Evolutionary conservation across 1,140 invertebrate species (phyloP).

Genomic region (Drosophila lowei): DNA sequence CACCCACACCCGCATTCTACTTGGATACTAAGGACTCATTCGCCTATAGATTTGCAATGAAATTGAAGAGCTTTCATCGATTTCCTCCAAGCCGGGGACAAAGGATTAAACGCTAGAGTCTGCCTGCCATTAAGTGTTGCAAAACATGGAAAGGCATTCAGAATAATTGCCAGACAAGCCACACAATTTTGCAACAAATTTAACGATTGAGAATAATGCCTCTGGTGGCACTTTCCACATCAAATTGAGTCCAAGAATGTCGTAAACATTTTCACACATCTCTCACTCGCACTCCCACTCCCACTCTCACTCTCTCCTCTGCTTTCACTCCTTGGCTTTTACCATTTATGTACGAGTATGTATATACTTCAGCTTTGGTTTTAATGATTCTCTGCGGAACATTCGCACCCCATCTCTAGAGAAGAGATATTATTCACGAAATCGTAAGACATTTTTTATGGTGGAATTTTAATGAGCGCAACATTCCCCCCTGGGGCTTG

Average conservation of each 20-base stretch:
- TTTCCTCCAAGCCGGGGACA: too few species aligned
- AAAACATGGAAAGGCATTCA: background rate
- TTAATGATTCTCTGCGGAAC: too few species aligned
- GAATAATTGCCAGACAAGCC: conserved; percentile 14
- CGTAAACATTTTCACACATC: conserved; percentile 45
- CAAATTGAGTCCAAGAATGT: conserved; percentile 24
- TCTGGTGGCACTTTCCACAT: background rate
- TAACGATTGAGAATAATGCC: conserved; percentile 17
- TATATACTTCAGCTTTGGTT: too few species aligned
- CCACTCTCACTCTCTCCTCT: conserved; percentile 2
- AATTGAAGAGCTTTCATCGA: too few species aligned
- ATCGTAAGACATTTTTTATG: conserved; percentile 17
- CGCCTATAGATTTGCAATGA: too few species aligned
- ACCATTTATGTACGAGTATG: too few species aligned
- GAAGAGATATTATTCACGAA: too few species aligned
- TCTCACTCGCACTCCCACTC: conserved; percentile 12
- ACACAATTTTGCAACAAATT: conserved; percentile 10
- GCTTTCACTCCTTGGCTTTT: conserved; percentile 15
- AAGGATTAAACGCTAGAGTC: too few species aligned
- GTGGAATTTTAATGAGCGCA: conserved; percentile 23
- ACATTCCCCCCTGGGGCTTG: too few species aligned
- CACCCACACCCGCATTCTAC: too few species aligned
- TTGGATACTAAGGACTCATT: too few species aligned
- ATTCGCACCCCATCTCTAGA: too few species aligned
- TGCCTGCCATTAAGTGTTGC: conserved; percentile 6